A percentile compares a stretch with the other conserved stretches of the same genome.
Evolutionary conservation across 2,113 vertebrate species (phyloP).

Genomic region (Hippocampus zosterae): DNA sequence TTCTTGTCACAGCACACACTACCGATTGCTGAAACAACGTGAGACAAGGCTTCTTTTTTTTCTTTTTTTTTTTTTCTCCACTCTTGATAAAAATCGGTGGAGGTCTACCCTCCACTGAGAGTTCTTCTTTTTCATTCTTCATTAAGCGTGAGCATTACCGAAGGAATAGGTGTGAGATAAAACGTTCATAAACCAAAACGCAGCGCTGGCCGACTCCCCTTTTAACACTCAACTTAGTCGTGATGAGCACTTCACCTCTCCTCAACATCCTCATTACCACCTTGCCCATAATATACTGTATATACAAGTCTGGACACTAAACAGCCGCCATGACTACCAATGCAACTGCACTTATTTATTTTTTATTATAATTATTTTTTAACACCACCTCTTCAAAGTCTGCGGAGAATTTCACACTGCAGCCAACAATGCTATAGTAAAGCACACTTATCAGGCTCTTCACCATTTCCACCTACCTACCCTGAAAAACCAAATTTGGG

Average conservation of each 20-base stretch:
- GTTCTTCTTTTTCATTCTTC: conserved; percentile 51
- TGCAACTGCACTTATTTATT: neutral
- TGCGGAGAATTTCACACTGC: conserved; percentile 13
- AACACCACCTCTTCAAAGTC: conserved; percentile 17
- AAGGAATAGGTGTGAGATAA: neutral
- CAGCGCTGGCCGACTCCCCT: conserved; percentile 70
- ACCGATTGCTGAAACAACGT: neutral
- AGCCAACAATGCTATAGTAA: conserved; percentile 1
- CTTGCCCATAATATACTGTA: conserved; percentile 16
- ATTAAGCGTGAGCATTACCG: conserved; percentile 61
- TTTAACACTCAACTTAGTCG: conserved; percentile 60
- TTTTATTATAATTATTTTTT: neutral
- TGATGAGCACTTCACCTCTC: conserved; percentile 3
- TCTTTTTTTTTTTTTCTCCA: neutral
- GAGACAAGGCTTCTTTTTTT: neutral
- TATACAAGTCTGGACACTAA: conserved; percentile 16
- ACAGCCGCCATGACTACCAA: conserved; percentile 10
- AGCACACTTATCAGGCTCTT: neutral
- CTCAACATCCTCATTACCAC: conserved; percentile 50
- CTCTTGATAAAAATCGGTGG: conserved; percentile 26
- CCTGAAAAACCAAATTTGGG: neutral
- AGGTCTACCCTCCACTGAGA: neutral
- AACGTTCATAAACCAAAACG: conserved; percentile 52
- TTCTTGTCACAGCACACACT: neutral
- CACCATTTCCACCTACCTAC: neutral